phyloP scores from a whole-genome alignment of 2,888 invertebrate species.

The Hirtodrosophila confusa region DNA sequence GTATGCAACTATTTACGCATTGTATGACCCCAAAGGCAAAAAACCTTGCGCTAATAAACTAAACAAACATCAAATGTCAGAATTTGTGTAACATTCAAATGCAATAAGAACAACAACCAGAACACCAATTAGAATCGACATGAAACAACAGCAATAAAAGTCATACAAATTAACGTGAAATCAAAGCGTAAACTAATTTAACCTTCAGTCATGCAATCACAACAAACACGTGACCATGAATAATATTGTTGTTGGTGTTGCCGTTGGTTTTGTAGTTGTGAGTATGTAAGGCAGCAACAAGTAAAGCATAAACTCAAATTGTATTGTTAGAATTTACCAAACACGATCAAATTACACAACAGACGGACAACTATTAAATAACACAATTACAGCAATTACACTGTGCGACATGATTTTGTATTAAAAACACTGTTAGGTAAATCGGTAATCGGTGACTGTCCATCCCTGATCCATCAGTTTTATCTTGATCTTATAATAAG shows the following conservation, averaged over 20 bases:
- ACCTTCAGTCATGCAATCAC: conserved; percentile 60
- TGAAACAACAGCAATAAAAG: conserved; percentile 40
- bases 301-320: conserved; percentile 16
- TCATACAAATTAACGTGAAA: conserved; percentile 63
- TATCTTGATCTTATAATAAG: not conserved
- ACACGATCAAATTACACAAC: conserved; percentile 23
- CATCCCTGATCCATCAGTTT: no score
- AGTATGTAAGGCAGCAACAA: conserved; percentile 10
- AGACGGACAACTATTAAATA: conserved; percentile 26
- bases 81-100: conserved; percentile 16
- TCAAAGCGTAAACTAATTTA: conserved; percentile 72
- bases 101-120: conserved; percentile 13
- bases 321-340: conserved; percentile 18
- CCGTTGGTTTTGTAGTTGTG: conserved; percentile 15
- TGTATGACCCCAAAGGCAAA: conserved; percentile 21
- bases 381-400: conserved; percentile 22
- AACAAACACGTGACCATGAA: conserved; percentile 65
- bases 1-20: conserved; percentile 4
- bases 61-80: conserved; percentile 15
- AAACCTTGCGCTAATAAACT: conserved; percentile 22
- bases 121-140: conserved; percentile 41
- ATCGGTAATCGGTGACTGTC: no score
- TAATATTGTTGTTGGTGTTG: conserved; percentile 19
- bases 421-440: no score
- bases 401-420: no score